Percentiles rank a stretch among this genome's conserved stretches.
These are phyloP conservation scores for Rafetus swinhoei DNA, from an alignment of 2,113 vertebrate species.

Conservation along the genomic window DNA sequence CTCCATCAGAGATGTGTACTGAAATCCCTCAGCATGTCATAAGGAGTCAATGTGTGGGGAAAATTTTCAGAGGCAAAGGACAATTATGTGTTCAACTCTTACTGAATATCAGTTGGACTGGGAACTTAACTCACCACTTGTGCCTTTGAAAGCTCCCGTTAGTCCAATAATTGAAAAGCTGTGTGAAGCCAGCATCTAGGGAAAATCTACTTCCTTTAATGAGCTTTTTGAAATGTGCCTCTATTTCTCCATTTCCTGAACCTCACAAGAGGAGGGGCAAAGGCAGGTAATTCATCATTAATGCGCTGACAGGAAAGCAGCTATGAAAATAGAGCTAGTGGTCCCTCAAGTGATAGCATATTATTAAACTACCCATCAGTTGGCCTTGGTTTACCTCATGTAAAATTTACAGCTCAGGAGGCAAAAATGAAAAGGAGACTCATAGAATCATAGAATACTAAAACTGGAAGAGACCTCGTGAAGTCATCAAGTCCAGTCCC, in stretches of 20 bases:
- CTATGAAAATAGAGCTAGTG: background rate
- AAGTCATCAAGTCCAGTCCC: no score
- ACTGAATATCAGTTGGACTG: background rate
- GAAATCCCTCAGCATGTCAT: background rate
- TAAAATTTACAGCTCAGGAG: background rate
- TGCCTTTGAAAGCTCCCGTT: background rate
- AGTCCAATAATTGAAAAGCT: background rate
- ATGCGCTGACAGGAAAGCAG: background rate
- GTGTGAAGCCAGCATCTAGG: background rate
- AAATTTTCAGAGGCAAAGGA: background rate
- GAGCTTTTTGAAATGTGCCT: background rate
- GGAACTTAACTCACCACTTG: background rate
- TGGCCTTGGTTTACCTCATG: background rate
- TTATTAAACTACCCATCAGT: no score
- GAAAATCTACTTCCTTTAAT: background rate
- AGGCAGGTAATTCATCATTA: background rate
- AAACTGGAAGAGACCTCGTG: no score
- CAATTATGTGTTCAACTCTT: background rate
- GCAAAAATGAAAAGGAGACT: background rate
- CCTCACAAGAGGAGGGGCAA: background rate
- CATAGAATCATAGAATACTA: background rate
- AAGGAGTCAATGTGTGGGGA: background rate
- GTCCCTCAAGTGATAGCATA: background rate
- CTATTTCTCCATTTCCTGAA: background rate
- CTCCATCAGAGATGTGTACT: background rate